These are phyloP conservation scores for Anguilla obscura DNA, from an alignment of 2,797 vertebrate species.

Conservation along the genomic window DNA sequence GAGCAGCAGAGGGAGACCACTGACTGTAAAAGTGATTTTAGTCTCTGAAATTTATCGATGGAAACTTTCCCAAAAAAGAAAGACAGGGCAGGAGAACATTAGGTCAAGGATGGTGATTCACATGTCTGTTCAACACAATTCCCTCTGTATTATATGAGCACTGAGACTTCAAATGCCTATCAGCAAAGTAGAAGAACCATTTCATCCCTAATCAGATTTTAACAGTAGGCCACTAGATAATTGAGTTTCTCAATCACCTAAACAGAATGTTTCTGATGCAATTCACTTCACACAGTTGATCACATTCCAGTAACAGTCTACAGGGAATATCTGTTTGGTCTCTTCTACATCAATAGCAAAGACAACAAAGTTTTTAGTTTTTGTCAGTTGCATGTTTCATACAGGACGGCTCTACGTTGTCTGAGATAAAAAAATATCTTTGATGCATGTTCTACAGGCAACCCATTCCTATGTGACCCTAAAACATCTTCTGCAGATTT, in stretches of 20 bases:
- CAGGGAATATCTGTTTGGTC: neutral
- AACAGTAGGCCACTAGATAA: neutral
- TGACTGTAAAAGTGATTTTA: neutral
- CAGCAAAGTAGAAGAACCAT: neutral
- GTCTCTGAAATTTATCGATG: neutral
- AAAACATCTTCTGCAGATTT: neutral
- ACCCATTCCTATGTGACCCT: neutral
- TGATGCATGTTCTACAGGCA: neutral
- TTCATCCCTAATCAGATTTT: neutral
- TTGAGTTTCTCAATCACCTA: slow-evolving; percentile 6
- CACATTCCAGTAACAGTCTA: neutral
- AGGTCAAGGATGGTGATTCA: neutral
- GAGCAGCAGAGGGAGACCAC: slow-evolving; percentile 19
- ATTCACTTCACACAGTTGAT: neutral
- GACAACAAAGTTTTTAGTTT: neutral
- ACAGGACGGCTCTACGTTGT: neutral
- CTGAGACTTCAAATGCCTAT: neutral
- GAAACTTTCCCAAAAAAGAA: neutral
- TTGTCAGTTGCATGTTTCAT: neutral
- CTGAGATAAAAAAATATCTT: neutral
- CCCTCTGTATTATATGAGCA: neutral
- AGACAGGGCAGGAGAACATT: neutral
- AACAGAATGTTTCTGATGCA: neutral
- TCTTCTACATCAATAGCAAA: neutral
- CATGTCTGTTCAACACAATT: neutral